Percentiles rank a stretch among this genome's conserved stretches.
phyloP scores from a whole-genome alignment of 2,888 invertebrate species.

The Automeris io region DNA sequence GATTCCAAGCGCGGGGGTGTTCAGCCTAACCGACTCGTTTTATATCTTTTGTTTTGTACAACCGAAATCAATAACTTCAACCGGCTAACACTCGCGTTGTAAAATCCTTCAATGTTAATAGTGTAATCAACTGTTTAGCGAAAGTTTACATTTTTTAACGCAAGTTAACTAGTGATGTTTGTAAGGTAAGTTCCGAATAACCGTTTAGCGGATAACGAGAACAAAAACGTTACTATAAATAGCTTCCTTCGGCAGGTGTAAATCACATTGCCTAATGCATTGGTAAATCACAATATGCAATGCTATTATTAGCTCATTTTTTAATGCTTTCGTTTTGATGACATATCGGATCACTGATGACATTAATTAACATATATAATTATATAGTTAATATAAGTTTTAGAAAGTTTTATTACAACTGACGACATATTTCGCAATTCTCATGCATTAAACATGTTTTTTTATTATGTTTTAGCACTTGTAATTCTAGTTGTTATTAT shows the following conservation, averaged over 20 bases:
- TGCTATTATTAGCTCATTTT: constrained; percentile 11
- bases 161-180: constrained; percentile 18
- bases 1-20: constrained; percentile 71
- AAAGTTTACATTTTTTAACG: constrained; percentile 26
- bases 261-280: constrained; percentile 31
- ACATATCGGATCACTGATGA: constrained; percentile 2
- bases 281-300: constrained; percentile 35
- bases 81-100: constrained; percentile 4
- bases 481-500: too few relatives aligned
- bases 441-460: too few relatives aligned
- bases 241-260: constrained; percentile 46
- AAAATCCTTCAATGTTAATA: constrained; percentile 12
- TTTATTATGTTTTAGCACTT: too few relatives aligned
- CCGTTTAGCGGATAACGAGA: constrained; percentile 13
- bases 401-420: background rate
- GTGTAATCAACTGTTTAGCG: constrained; percentile 12
- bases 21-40: constrained; percentile 65
- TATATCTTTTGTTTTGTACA: constrained; percentile 76
- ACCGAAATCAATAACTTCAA: constrained; percentile 72
- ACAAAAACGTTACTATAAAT: constrained; percentile 20
- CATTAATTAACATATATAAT: background rate
- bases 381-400: background rate
- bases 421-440: too few relatives aligned
- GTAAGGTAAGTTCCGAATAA: constrained; percentile 18
- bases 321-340: constrained; percentile 3